These are phyloP conservation scores for Sapajus apella DNA, from an alignment of 2,113 vertebrate species.

Conservation along the genomic window DNA sequence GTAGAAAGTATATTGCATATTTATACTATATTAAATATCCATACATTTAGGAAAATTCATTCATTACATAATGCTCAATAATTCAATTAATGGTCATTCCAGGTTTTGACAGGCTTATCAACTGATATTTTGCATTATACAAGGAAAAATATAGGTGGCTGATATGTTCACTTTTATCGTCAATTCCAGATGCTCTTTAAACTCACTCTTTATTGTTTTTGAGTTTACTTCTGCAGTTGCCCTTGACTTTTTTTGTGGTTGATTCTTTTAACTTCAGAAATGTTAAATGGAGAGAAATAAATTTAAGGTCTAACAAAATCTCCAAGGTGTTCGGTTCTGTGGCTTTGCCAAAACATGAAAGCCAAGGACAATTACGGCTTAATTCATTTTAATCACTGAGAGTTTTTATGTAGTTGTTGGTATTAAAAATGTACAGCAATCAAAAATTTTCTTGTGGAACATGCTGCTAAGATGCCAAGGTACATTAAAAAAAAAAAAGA, in stretches of 20 bases:
- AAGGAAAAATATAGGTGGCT: background rate
- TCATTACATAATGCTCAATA: background rate
- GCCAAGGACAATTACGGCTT: slow-evolving; percentile 37
- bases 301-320: background rate
- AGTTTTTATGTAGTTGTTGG: slow-evolving; percentile 19
- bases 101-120: background rate
- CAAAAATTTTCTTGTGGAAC: background rate
- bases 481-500: slow-evolving; percentile 62
- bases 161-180: background rate
- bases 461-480: background rate
- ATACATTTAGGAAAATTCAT: background rate
- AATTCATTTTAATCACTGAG: slow-evolving; percentile 1
- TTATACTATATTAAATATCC: background rate
- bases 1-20: background rate
- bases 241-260: background rate
- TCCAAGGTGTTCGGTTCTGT: background rate
- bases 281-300: slow-evolving; percentile 35
- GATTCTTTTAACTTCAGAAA: background rate
- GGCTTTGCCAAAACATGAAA: slow-evolving; percentile 43
- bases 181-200: background rate
- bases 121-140: background rate
- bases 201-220: background rate
- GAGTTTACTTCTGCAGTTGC: background rate
- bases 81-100: background rate
- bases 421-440: slow-evolving; percentile 1